phyloP scores from a whole-genome alignment of 2,113 vertebrate species.

The Ameiurus melas region DNA sequence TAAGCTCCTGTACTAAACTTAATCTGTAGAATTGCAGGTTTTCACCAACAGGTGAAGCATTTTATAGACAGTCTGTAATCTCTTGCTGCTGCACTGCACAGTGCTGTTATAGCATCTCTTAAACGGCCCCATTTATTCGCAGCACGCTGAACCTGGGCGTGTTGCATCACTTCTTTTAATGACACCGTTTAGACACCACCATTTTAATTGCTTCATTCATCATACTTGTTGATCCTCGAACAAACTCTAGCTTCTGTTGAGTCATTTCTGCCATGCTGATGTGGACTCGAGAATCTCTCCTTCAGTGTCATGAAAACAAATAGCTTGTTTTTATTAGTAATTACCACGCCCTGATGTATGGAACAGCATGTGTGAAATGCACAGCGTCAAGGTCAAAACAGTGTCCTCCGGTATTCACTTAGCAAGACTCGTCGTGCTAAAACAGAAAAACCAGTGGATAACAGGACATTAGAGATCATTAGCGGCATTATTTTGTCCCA shows the following conservation, averaged over 20 bases:
- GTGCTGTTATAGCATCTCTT: constrained; percentile 35
- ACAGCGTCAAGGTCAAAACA: constrained; percentile 28
- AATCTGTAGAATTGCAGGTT: constrained; percentile 13
- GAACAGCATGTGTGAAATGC: constrained; percentile 22
- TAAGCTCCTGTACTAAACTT: neutral
- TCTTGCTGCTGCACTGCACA: constrained; percentile 18
- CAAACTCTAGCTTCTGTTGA: neutral
- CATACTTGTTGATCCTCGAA: constrained; percentile 52
- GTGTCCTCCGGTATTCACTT: neutral
- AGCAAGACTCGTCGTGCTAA: neutral
- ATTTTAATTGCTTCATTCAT: constrained; percentile 63
- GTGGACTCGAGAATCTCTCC: constrained; percentile 49
- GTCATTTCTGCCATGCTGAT: constrained; percentile 31
- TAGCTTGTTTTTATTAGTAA: constrained; percentile 59
- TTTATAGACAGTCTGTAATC: constrained; percentile 35
- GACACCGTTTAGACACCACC: constrained; percentile 24
- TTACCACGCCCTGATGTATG: constrained; percentile 18
- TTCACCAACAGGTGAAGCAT: constrained; percentile 35
- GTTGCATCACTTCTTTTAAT: constrained; percentile 48
- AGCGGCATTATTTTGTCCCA: neutral
- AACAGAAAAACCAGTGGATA: neutral
- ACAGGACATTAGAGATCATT: constrained; percentile 27
- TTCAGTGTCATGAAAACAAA: constrained; percentile 51
- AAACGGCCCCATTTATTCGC: constrained; percentile 41
- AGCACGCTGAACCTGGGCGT: constrained; percentile 31